A percentile compares a stretch with the other conserved stretches of the same genome.
These are phyloP conservation scores for Chrysolina americana DNA, from an alignment of 2,888 invertebrate genomes.

Conservation along the genomic window DNA sequence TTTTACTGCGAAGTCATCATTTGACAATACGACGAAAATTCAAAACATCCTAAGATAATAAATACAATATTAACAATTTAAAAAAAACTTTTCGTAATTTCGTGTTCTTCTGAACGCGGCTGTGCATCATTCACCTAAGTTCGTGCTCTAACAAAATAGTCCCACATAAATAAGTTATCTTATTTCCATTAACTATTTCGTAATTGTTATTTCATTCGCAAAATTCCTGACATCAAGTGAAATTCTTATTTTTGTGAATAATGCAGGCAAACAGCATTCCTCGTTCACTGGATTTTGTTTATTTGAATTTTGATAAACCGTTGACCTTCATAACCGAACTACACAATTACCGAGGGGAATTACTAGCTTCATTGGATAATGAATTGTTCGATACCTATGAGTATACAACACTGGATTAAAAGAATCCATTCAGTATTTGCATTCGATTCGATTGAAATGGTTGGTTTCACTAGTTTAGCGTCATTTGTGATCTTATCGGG, in stretches of 20 bases:
- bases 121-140: no score
- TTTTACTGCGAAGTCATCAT: no score
- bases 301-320: constrained; percentile 3
- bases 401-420: background rate
- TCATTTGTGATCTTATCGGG: background rate
- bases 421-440: background rate
- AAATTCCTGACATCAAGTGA: background rate
- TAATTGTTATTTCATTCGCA: background rate
- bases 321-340: background rate
- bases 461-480: background rate
- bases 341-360: constrained; percentile 4
- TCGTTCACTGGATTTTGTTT: background rate
- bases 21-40: no score
- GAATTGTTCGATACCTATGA: background rate
- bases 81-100: no score
- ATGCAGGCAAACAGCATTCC: background rate
- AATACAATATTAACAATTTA: no score
- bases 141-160: no score
- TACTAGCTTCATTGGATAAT: background rate
- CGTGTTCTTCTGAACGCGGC: no score
- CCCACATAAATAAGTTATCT: no score
- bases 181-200: background rate
- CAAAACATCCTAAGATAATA: no score
- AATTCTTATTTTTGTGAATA: background rate
- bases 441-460: background rate